Evolutionary conservation across 2,888 invertebrate genomes (phyloP).

Genomic region (Alcis repandata): DNA sequence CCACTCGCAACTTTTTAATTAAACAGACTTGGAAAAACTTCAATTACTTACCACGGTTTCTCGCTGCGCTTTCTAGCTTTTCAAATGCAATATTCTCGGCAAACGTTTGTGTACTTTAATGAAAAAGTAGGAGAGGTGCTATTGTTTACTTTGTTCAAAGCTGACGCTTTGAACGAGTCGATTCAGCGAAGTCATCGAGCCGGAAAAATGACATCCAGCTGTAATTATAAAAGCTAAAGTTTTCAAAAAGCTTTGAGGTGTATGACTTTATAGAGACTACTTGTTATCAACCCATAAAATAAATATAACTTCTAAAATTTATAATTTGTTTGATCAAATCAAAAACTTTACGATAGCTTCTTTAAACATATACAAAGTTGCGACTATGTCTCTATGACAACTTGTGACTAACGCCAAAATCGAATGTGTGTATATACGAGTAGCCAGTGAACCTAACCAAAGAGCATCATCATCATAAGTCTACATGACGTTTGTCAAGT

Average conservation of each 20-base stretch:
- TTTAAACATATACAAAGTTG: too few relatives aligned
- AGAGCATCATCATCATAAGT: too few relatives aligned
- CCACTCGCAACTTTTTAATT: constrained; percentile 35
- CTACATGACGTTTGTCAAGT: background rate
- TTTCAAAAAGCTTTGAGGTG: too few relatives aligned
- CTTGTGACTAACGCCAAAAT: too few relatives aligned
- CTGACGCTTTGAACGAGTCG: constrained; percentile 3
- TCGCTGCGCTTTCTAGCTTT: constrained; percentile 34
- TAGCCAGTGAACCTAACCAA: too few relatives aligned
- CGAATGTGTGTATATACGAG: too few relatives aligned
- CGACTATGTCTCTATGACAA: too few relatives aligned
- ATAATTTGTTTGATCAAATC: too few relatives aligned
- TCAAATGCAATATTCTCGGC: constrained; percentile 37
- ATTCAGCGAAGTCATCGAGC: background rate
- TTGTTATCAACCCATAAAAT: too few relatives aligned
- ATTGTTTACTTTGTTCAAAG: constrained; percentile 22
- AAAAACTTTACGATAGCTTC: too few relatives aligned
- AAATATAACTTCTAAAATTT: too few relatives aligned
- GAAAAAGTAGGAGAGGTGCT: constrained; percentile 39
- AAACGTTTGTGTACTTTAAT: constrained; percentile 47
- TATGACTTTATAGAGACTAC: too few relatives aligned
- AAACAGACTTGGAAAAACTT: constrained; percentile 31
- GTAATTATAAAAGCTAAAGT: background rate
- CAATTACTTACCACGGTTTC: constrained; percentile 23
- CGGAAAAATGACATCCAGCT: background rate